Conservation (phyloP, 1,140 invertebrate genomes). For the Littorina saxatilis region DNA sequence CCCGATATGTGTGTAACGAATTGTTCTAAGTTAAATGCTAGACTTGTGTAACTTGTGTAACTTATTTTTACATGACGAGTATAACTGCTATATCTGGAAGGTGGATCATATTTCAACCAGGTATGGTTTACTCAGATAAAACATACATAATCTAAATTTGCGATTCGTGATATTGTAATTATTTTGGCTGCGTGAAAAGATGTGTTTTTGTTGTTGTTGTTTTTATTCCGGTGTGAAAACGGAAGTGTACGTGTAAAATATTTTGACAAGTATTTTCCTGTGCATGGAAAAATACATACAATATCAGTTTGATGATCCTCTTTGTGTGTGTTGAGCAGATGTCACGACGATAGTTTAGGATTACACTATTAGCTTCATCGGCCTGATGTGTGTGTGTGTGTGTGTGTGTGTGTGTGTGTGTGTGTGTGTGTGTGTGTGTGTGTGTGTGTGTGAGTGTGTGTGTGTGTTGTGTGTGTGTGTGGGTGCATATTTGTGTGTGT, state of each 20-base stretch:
- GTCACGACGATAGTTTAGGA: not conserved
- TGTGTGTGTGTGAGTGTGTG: constrained; percentile 1
- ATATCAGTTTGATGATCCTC: not conserved
- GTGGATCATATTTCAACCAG: too few species aligned
- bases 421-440: constrained; percentile 14
- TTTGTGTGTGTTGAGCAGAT: not conserved
- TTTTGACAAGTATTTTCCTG: not conserved
- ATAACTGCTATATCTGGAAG: too few species aligned
- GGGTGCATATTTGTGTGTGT: not conserved
- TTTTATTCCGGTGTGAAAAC: not conserved
- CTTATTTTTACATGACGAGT: too few species aligned
- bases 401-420: constrained; percentile 14
- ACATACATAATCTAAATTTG: too few species aligned
- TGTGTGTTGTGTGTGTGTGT: not conserved
- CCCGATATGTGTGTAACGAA: too few species aligned
- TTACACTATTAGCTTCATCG: not conserved
- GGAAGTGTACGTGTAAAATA: not conserved
- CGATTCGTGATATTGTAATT: too few species aligned
- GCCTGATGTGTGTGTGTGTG: not conserved
- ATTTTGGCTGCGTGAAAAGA: too few species aligned
- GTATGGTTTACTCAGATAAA: too few species aligned
- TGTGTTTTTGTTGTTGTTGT: too few species aligned
- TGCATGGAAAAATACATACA: not conserved
- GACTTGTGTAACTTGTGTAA: too few species aligned
- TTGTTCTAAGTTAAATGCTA: too few species aligned